Evolutionary conservation across 2,113 vertebrate genomes (phyloP).

Genomic region (Trachemys scripta): DNA sequence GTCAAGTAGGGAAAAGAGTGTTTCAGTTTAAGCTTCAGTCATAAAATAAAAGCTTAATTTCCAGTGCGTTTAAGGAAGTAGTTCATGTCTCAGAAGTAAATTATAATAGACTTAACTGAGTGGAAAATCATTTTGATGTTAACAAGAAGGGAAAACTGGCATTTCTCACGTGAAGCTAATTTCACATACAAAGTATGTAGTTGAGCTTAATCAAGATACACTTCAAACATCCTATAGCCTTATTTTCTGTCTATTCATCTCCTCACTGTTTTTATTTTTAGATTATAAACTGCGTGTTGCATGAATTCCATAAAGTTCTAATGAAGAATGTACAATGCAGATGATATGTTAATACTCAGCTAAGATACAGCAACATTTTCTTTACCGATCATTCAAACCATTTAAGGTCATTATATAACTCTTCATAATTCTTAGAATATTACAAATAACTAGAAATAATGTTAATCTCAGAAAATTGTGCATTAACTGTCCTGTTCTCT

Average conservation of each 20-base stretch:
- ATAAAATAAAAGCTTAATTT: conserved; percentile 39
- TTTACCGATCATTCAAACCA: not conserved
- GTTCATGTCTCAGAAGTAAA: conserved; percentile 21
- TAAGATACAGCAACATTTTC: not conserved
- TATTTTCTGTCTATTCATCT: not conserved
- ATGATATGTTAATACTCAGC: not conserved
- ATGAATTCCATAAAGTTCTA: not conserved
- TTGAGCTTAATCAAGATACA: not conserved
- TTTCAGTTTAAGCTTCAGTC: conserved; percentile 57
- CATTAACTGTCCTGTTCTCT: not conserved
- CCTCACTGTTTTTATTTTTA: not conserved
- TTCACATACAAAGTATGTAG: not conserved
- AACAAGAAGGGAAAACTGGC: not conserved
- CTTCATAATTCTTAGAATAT: not conserved
- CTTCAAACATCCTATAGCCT: not conserved
- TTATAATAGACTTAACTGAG: conserved; percentile 12
- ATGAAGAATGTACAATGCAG: not conserved
- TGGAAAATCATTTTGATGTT: not conserved
- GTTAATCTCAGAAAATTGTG: not conserved
- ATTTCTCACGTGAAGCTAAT: conserved; percentile 19
- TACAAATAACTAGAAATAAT: not conserved
- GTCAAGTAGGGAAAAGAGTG: conserved; percentile 10
- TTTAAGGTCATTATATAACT: not conserved
- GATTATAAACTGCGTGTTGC: not conserved
- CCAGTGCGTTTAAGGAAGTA: not conserved